Evolutionary conservation across 2,797 vertebrate species (phyloP).

Genomic region (Cynopterus sphinx): DNA sequence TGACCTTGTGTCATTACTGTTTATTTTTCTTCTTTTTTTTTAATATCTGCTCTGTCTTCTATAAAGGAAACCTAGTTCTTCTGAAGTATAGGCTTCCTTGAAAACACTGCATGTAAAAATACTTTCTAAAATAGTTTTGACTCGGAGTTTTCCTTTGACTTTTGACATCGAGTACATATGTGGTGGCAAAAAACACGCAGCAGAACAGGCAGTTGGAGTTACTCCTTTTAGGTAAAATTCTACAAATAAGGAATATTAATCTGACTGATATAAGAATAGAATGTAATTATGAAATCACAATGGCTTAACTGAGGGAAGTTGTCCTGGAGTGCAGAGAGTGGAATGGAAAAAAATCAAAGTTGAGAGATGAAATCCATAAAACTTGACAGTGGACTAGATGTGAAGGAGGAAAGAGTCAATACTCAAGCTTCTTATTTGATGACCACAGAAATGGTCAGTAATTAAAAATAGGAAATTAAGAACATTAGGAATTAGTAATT

Average conservation of each 20-base stretch:
- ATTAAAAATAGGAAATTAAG: not conserved
- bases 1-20: not conserved
- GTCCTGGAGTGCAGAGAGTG: not conserved
- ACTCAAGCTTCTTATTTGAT: not conserved
- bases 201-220: not conserved
- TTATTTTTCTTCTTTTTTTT: not conserved
- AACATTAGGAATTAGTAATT: not conserved
- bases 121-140: not conserved
- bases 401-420: not conserved
- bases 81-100: not conserved
- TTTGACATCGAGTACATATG: not conserved
- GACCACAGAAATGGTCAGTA: not conserved
- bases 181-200: not conserved
- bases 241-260: not conserved
- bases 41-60: not conserved
- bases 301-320: not conserved
- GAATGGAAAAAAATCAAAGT: not conserved
- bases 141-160: conserved; percentile 3
- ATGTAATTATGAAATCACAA: not conserved
- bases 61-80: not conserved
- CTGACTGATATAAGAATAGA: not conserved
- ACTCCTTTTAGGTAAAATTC: not conserved
- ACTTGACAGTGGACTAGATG: not conserved
- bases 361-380: not conserved
- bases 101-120: not conserved